phyloP scores from a whole-genome alignment of 1,140 invertebrate species.

The Drosophila mayri region DNA sequence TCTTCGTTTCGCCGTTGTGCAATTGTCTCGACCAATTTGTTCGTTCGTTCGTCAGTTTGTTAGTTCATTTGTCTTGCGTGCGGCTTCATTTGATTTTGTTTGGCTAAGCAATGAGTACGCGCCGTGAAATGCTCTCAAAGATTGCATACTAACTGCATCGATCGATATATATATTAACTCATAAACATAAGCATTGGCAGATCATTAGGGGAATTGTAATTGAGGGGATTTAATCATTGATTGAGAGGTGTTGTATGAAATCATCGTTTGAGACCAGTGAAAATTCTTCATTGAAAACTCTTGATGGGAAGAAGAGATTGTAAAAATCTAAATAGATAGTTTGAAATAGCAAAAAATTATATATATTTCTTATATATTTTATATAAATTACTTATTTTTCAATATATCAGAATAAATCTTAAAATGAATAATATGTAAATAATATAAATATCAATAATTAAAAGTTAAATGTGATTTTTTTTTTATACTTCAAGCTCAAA shows the following conservation, averaged over 20 bases:
- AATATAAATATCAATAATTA: not conserved
- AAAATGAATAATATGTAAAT: too few relatives aligned
- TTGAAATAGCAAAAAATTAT: too few relatives aligned
- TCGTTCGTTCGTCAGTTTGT: conserved; percentile 62
- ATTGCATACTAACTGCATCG: conserved; percentile 45
- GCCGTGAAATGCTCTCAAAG: conserved; percentile 28
- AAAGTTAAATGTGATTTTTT: not conserved
- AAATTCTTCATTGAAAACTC: too few relatives aligned
- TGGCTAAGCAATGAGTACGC: conserved; percentile 33
- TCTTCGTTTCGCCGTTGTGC: conserved; percentile 58
- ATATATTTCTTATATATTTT: too few relatives aligned
- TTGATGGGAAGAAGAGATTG: too few relatives aligned
- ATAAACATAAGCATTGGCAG: conserved; percentile 25
- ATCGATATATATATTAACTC: conserved; percentile 12
- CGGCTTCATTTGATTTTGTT: conserved; percentile 56
- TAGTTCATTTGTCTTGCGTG: conserved; percentile 58
- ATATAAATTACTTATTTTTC: too few relatives aligned
- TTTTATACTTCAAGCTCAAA: not conserved
- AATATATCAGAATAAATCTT: too few relatives aligned
- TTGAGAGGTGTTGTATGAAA: conserved; percentile 21
- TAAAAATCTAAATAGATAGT: too few relatives aligned
- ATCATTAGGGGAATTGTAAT: conserved; percentile 17
- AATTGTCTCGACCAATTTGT: conserved; percentile 62
- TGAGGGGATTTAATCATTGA: conserved; percentile 5
- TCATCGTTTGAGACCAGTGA: not conserved